Percentiles rank a stretch among this genome's conserved stretches.
Evolutionary conservation across 2,888 invertebrate genomes (phyloP).

Genomic region (Periphyllus acericola): DNA sequence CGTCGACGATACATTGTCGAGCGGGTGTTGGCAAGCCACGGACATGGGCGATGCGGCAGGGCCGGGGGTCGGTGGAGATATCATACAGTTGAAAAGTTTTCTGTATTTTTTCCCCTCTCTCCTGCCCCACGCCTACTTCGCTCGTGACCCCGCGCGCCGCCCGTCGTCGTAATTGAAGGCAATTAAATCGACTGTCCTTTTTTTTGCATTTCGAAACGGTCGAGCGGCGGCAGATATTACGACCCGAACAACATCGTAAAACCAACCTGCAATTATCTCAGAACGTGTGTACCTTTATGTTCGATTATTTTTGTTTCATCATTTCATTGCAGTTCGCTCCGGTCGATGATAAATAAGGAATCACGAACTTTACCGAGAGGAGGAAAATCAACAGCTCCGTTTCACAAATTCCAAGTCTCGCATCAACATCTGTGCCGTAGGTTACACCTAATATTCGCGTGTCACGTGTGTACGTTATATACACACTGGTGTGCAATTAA

Average conservation of each 20-base stretch:
- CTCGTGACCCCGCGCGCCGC: background rate
- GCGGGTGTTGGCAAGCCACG: no score
- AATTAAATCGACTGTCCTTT: slow-evolving; percentile 51
- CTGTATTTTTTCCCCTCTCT: slow-evolving; percentile 17
- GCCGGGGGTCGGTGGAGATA: background rate
- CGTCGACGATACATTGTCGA: background rate
- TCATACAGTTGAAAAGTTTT: slow-evolving; percentile 53
- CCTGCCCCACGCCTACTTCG: background rate
- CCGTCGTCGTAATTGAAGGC: background rate
- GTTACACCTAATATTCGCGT: background rate
- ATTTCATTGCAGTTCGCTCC: background rate
- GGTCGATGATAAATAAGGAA: background rate
- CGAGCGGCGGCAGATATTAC: background rate
- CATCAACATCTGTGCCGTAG: background rate
- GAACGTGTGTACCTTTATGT: background rate
- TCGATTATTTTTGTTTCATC: background rate
- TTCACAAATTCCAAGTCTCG: background rate
- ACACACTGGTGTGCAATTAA: background rate
- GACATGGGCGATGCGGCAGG: no score
- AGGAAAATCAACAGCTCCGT: background rate
- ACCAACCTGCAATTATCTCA: background rate
- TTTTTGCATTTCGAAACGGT: slow-evolving; percentile 15
- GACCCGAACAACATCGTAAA: slow-evolving; percentile 25
- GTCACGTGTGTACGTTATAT: background rate
- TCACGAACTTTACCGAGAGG: background rate